phyloP scores from a whole-genome alignment of 1,140 invertebrate genomes.

The Cherax quadricarinatus region DNA sequence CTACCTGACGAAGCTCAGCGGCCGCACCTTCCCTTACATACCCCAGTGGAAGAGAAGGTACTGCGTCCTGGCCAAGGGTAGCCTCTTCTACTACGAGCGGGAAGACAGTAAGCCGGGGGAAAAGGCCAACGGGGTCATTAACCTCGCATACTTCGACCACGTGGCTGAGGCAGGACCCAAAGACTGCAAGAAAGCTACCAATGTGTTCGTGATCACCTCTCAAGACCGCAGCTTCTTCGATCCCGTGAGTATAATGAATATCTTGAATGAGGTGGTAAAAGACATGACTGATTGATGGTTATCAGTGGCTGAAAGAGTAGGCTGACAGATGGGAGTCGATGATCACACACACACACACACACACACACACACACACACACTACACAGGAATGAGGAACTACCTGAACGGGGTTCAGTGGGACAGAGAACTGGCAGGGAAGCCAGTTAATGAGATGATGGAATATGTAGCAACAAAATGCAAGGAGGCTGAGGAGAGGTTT shows the following conservation, averaged over 20 bases:
- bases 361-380: no score
- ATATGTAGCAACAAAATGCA: no score
- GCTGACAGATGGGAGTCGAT: neutral
- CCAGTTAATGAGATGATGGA: no score
- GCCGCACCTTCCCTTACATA: conserved; percentile 74
- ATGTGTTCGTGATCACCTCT: conserved; percentile 75
- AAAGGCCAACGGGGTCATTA: conserved; percentile 75
- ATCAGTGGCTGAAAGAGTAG: neutral
- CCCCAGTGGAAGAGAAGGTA: conserved; percentile 75
- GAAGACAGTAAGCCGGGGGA: conserved; percentile 75
- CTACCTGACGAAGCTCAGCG: conserved; percentile 75
- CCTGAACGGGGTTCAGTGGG: no score
- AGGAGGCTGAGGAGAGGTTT: no score
- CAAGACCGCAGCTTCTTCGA: conserved; percentile 76
- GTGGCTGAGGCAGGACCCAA: conserved; percentile 74
- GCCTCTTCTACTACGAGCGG: conserved; percentile 76
- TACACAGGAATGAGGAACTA: no score
- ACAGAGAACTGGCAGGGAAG: no score
- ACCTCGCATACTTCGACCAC: conserved; percentile 76
- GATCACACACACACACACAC: no score
- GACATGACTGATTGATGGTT: neutral
- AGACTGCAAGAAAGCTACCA: conserved; percentile 75
- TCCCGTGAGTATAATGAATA: conserved; percentile 63
- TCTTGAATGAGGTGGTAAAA: no score
- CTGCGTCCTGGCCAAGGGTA: conserved; percentile 75